Base-by-base conservation (phyloP, 2,797 vertebrate genomes). In the Garrulus glandarius region DNA sequence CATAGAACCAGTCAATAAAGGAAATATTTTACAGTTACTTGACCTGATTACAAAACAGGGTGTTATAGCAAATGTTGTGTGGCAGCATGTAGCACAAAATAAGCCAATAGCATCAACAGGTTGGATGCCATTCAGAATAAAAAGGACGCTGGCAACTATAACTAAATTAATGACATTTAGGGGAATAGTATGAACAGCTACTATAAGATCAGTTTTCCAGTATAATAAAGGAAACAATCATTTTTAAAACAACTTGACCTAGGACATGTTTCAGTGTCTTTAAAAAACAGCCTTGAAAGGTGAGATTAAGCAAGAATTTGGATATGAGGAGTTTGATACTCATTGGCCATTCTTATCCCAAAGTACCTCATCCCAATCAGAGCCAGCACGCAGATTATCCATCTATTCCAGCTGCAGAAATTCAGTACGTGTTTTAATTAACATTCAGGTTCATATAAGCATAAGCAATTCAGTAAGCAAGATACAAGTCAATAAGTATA, bases 21-120 rank as follows among this genome's bases (percentile, higher is more conserved):
- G 95, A 97, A 92, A 96, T 96, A 97, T 97, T 98, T 94, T 97
- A 82, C 91, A 97, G 89, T 97, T 97, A 96, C 96, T 97, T 98
- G 97, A 97, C 96, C 96, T 97, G 95, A 96, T 97, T 97, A 95
- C 46, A 85, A 93, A 84, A 95, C 46, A 94, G 81, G 55, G 77
- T 94, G 82, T 77, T 97, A 92, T 50, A 92, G 49, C 43, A 97
- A 97, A 96, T 82, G 55, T 92, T 30, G 15, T 88, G 46, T 78
- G 95, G 84, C 49, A 96, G 57, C 55, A 81, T 43, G 53, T 34
- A 67, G 44, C 36, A 89, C 44, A 93, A 95, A 95, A 93, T 69
- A 92, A 94, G 39, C 43, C 71, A 68, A 64, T 13, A 14, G 30
- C 53, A 95, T 86, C 86, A 95, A 96, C 74, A 97, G 80, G 76